These are phyloP conservation scores for Trinectes maculatus DNA, from an alignment of 2,113 vertebrate genomes.

Conservation along the genomic window DNA sequence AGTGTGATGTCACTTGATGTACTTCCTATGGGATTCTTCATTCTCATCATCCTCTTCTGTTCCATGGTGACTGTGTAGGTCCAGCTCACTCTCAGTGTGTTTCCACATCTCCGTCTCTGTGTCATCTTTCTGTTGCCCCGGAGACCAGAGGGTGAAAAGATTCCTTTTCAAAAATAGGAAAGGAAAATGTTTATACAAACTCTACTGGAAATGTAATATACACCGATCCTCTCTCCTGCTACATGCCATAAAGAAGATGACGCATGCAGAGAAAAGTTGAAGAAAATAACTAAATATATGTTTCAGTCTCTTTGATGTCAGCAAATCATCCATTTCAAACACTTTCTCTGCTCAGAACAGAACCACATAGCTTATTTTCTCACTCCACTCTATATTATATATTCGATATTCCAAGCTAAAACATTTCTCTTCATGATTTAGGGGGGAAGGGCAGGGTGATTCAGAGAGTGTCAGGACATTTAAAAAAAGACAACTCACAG, in stretches of 20 bases:
- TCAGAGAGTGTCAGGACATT: neutral
- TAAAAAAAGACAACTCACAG: conserved; percentile 57
- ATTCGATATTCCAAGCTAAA: neutral
- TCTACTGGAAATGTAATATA: neutral
- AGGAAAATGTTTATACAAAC: neutral
- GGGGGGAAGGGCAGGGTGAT: neutral
- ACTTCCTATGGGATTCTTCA: conserved; percentile 48
- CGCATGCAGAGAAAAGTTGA: too few relatives aligned
- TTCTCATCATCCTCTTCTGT: conserved; percentile 12
- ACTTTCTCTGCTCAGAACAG: too few relatives aligned
- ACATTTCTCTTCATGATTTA: neutral
- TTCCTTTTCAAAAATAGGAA: conserved; percentile 28
- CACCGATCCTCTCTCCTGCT: too few relatives aligned
- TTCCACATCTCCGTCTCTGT: conserved; percentile 74
- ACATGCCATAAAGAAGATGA: too few relatives aligned
- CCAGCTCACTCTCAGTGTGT: conserved; percentile 33
- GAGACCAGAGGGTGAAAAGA: conserved; percentile 6
- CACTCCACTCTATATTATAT: too few relatives aligned
- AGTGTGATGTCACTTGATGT: conserved; percentile 63
- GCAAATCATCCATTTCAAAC: too few relatives aligned
- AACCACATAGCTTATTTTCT: neutral
- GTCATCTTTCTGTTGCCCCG: conserved; percentile 48
- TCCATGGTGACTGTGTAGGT: conserved; percentile 16
- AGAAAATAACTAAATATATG: too few relatives aligned
- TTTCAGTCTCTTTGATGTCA: too few relatives aligned